Conservation (phyloP, 2,888 invertebrate species). For the Toxonevra muliebris region DNA sequence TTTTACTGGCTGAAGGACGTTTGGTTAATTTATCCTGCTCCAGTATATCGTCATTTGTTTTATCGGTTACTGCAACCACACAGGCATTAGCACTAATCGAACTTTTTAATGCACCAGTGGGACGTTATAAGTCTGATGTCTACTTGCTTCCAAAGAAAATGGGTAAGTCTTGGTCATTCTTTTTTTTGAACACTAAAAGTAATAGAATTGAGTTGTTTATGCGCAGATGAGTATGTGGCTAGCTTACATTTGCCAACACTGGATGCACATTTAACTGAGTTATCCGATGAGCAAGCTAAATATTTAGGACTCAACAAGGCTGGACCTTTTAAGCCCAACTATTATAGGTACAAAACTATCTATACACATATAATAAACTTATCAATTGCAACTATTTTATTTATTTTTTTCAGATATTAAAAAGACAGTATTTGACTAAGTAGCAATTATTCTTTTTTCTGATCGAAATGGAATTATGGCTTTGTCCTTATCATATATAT, state of each 20-base stretch:
- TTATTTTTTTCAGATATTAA: conserved; percentile 46
- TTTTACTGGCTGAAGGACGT: conserved; percentile 91
- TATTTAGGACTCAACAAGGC: conserved; percentile 97
- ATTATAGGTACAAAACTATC: conserved; percentile 80
- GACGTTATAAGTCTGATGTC: conserved; percentile 95
- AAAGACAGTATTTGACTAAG: conserved; percentile 19
- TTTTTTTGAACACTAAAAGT: not conserved
- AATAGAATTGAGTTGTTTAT: not conserved
- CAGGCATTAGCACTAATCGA: conserved; percentile 97
- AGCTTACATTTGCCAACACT: conserved; percentile 96
- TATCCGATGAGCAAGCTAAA: conserved; percentile 96
- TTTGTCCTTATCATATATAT: too few species aligned
- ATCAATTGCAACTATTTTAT: conserved; percentile 4
- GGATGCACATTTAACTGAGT: conserved; percentile 96
- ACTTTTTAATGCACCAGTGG: conserved; percentile 92
- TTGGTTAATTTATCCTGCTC: conserved; percentile 96
- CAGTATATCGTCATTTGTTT: conserved; percentile 96
- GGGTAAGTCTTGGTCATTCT: conserved; percentile 69
- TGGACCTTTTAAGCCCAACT: conserved; percentile 98
- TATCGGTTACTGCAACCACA: conserved; percentile 96
- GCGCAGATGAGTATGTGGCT: conserved; percentile 93
- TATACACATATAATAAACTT: conserved; percentile 3
- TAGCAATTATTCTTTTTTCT: too few species aligned
- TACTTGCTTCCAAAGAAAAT: conserved; percentile 98
- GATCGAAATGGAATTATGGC: too few species aligned